These are phyloP conservation scores for Steatocranus sp. DNA, from an alignment of 2,797 vertebrate genomes.

Conservation along the genomic window DNA sequence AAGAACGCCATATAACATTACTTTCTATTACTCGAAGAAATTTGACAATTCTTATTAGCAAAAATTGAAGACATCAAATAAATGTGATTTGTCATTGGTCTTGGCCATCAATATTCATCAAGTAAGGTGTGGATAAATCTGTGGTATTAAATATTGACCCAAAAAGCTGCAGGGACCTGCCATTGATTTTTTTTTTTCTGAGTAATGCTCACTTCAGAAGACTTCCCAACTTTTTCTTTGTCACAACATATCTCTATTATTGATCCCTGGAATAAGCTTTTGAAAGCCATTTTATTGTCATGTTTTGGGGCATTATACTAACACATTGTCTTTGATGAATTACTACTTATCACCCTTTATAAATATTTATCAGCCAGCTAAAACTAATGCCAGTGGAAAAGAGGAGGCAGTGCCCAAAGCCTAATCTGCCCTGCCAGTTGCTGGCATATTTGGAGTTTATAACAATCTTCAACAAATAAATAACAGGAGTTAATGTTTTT, in stretches of 20 bases:
- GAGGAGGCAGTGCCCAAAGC: slow-evolving; percentile 27
- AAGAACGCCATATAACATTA: background rate
- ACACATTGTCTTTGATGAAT: slow-evolving; percentile 48
- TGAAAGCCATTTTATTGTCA: slow-evolving; percentile 44
- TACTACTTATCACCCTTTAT: slow-evolving; percentile 47
- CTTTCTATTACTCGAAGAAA: background rate
- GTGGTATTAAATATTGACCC: slow-evolving; percentile 43
- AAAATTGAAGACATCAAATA: background rate
- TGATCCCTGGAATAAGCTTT: slow-evolving; percentile 44
- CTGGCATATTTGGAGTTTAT: slow-evolving; percentile 2
- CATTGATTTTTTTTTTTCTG: slow-evolving; percentile 37
- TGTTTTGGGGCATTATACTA: slow-evolving; percentile 36
- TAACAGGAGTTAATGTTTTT: background rate
- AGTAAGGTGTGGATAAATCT: background rate
- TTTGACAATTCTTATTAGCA: background rate
- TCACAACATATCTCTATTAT: slow-evolving; percentile 26
- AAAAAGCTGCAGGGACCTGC: slow-evolving; percentile 30
- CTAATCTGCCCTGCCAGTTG: background rate
- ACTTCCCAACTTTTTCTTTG: slow-evolving; percentile 39
- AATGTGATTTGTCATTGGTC: background rate
- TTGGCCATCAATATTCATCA: slow-evolving; percentile 14
- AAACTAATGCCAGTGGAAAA: slow-evolving; percentile 52
- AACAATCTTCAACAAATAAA: slow-evolving; percentile 9
- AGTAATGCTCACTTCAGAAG: slow-evolving; percentile 17
- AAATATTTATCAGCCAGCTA: slow-evolving; percentile 64